Conservation (phyloP, 2,797 vertebrate genomes). For the Anguilla pacifica region DNA sequence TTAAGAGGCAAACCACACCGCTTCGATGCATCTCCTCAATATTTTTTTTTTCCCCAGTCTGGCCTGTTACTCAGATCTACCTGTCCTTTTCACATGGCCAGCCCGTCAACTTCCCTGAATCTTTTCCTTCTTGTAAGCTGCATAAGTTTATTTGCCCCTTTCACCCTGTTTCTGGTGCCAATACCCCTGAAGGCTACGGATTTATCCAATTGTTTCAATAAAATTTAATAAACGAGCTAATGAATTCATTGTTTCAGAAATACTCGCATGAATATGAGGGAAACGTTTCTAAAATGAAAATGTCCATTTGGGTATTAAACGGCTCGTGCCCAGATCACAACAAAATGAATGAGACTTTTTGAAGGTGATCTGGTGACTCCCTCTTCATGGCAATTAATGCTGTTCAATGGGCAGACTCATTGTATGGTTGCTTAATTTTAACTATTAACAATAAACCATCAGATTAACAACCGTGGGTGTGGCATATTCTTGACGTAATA, state of each 20-base stretch:
- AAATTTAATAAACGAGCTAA: neutral
- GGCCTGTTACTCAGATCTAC: neutral
- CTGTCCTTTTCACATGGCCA: slow-evolving; percentile 28
- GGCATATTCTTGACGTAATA: neutral
- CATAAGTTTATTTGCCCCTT: slow-evolving; percentile 36
- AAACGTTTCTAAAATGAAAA: neutral
- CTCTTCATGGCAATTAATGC: neutral
- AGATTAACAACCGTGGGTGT: neutral
- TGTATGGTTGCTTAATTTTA: slow-evolving; percentile 37
- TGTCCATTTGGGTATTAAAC: neutral
- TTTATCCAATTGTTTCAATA: neutral
- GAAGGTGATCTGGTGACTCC: neutral
- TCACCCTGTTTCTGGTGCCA: neutral
- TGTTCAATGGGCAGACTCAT: neutral
- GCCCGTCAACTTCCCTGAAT: neutral
- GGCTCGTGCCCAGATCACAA: neutral
- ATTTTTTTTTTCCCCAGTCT: neutral
- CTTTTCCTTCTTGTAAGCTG: slow-evolving; percentile 49
- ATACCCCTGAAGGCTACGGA: neutral
- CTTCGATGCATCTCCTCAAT: slow-evolving; percentile 42
- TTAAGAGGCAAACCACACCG: slow-evolving; percentile 55
- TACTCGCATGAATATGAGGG: neutral
- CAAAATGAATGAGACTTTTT: neutral
- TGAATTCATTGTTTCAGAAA: neutral
- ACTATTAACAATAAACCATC: slow-evolving; percentile 18